phyloP scores from a whole-genome alignment of 2,888 invertebrate genomes.

The Drosophila parthenogenetica region DNA sequence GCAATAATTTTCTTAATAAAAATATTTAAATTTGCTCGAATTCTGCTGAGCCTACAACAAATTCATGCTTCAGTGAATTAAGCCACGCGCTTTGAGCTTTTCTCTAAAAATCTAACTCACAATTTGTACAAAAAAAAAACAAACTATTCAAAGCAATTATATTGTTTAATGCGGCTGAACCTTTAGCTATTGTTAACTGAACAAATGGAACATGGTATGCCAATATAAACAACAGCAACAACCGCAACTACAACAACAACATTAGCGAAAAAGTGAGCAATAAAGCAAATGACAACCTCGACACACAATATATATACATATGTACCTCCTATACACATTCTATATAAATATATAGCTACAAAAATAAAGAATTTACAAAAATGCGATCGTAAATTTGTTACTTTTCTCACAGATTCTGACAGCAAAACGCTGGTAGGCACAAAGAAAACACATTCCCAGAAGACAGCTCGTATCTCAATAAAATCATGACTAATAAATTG shows the following conservation, averaged over 20 bases:
- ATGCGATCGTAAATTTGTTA: background rate
- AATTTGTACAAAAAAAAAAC: background rate
- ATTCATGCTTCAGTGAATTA: background rate
- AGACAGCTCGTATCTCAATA: too few species aligned
- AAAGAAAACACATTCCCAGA: too few species aligned
- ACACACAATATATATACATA: conserved; percentile 7
- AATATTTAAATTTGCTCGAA: background rate
- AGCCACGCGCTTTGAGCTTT: conserved; percentile 23
- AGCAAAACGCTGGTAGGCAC: too few species aligned
- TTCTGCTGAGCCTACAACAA: background rate
- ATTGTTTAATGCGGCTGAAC: conserved; percentile 72
- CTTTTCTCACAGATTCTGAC: background rate
- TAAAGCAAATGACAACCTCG: conserved; percentile 43
- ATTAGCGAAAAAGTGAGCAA: conserved; percentile 15
- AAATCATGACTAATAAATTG: too few species aligned
- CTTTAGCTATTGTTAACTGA: conserved; percentile 47
- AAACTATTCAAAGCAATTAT: conserved; percentile 58
- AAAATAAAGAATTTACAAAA: background rate
- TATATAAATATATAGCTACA: background rate
- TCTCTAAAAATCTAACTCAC: conserved; percentile 13
- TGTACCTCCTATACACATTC: background rate
- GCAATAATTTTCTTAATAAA: too few species aligned
- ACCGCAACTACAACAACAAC: conserved; percentile 9
- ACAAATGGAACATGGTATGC: conserved; percentile 42
- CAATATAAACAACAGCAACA: conserved; percentile 23